phyloP scores from a whole-genome alignment of 2,888 invertebrate genomes.

The Flabesymbios commensalis region DNA sequence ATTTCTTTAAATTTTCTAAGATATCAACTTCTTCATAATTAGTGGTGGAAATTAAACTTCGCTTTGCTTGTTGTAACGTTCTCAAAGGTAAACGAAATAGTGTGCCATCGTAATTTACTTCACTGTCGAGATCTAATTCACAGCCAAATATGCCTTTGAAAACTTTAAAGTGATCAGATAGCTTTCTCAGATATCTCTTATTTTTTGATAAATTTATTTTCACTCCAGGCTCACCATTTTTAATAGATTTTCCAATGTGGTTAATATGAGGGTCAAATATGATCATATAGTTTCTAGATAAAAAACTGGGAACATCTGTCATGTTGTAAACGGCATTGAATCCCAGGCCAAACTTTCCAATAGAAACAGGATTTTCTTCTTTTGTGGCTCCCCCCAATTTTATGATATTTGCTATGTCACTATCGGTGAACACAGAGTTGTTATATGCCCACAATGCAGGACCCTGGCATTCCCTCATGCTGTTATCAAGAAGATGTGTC shows the following conservation, averaged over 20 bases:
- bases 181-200: conserved; percentile 30
- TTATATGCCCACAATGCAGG: conserved; percentile 50
- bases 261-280: conserved; percentile 53
- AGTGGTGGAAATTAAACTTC: conserved; percentile 40
- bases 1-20: conserved; percentile 37
- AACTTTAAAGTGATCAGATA: conserved; percentile 45
- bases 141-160: conserved; percentile 43
- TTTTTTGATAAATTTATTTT: conserved; percentile 34
- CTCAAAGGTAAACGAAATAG: conserved; percentile 39
- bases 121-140: conserved; percentile 6
- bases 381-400: conserved; percentile 49
- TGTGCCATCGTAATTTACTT: conserved; percentile 32
- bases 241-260: conserved; percentile 37
- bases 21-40: conserved; percentile 41
- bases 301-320: conserved; percentile 54
- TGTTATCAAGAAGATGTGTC: conserved; percentile 37
- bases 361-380: conserved; percentile 38
- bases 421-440: conserved; percentile 43
- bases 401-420: conserved; percentile 45
- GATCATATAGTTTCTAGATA: conserved; percentile 43
- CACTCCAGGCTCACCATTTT: conserved; percentile 38
- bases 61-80: conserved; percentile 26
- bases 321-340: conserved; percentile 57
- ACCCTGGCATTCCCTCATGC: conserved; percentile 46
- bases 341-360: conserved; percentile 53